phyloP scores from a whole-genome alignment of 37 sponge, comb jelly and placozoan species.

The Lycopodina hypogea region DNA sequence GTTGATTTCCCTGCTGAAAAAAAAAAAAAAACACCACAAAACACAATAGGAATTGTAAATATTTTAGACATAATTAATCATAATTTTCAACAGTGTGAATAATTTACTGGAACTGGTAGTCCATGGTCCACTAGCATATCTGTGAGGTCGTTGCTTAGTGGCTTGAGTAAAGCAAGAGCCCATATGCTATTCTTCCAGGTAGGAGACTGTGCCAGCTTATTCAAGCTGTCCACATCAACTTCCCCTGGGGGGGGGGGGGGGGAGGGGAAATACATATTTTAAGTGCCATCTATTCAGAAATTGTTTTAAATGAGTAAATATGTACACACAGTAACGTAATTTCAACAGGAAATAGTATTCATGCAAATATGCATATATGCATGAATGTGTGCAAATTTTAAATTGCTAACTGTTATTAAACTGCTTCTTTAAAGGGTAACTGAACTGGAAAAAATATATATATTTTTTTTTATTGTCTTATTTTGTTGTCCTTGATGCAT shows the following conservation, averaged over 20 bases:
- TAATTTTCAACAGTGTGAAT: too few relatives aligned
- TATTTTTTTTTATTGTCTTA: background rate
- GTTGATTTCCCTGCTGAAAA: background rate
- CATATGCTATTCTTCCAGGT: slow-evolving; percentile 6
- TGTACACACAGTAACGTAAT: too few relatives aligned
- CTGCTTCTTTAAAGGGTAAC: background rate
- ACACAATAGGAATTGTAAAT: too few relatives aligned
- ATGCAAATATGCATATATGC: too few relatives aligned
- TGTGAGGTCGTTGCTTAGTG: background rate
- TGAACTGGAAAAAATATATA: too few relatives aligned
- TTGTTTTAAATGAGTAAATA: too few relatives aligned
- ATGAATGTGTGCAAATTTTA: background rate
- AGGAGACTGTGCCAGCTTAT: background rate
- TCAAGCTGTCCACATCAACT: background rate
- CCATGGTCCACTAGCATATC: background rate
- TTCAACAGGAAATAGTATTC: too few relatives aligned
- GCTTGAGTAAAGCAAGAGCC: slow-evolving; percentile 21
- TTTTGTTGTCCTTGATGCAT: too few relatives aligned
- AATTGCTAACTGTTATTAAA: background rate
- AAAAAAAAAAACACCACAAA: too few relatives aligned
- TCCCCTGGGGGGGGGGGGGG: slow-evolving; percentile 1
- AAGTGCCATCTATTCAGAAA: too few relatives aligned
- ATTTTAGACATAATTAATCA: too few relatives aligned
- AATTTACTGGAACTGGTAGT: background rate
- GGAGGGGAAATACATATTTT: too few relatives aligned